Conservation (phyloP, 1,140 invertebrate genomes). For the Leptinotarsa texana region DNA sequence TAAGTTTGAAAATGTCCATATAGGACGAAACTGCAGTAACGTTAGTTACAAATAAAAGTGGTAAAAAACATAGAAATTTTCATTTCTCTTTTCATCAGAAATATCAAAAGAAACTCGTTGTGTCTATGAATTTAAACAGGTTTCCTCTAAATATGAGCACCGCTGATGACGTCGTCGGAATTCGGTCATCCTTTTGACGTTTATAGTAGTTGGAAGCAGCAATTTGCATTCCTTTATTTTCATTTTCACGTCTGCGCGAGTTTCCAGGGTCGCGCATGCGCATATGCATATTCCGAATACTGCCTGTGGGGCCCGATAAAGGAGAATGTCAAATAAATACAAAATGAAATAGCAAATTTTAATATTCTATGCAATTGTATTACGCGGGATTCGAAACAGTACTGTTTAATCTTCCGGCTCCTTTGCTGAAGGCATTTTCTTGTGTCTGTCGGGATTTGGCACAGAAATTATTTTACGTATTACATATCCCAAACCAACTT, state of each 20-base stretch:
- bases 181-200: too few species aligned
- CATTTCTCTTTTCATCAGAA: too few species aligned
- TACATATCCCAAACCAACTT: background rate
- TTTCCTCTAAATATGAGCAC: too few species aligned
- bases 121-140: too few species aligned
- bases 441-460: too few species aligned
- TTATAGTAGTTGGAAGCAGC: conserved; percentile 1
- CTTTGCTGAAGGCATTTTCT: too few species aligned
- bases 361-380: background rate
- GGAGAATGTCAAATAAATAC: conserved; percentile 40
- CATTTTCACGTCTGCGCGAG: conserved; percentile 36
- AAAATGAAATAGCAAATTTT: background rate
- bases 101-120: too few species aligned
- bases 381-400: background rate
- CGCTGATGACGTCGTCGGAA: too few species aligned
- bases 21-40: too few species aligned
- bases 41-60: too few species aligned
- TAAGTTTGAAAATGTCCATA: too few species aligned
- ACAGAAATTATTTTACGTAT: background rate
- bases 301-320: conserved; percentile 47
- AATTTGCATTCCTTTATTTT: conserved; percentile 25
- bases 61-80: too few species aligned
- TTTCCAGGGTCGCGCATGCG: conserved; percentile 49
- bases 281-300: background rate
- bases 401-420: background rate